These are phyloP conservation scores for Cuculus canorus DNA, from an alignment of 2,797 vertebrate species.

Conservation along the genomic window DNA sequence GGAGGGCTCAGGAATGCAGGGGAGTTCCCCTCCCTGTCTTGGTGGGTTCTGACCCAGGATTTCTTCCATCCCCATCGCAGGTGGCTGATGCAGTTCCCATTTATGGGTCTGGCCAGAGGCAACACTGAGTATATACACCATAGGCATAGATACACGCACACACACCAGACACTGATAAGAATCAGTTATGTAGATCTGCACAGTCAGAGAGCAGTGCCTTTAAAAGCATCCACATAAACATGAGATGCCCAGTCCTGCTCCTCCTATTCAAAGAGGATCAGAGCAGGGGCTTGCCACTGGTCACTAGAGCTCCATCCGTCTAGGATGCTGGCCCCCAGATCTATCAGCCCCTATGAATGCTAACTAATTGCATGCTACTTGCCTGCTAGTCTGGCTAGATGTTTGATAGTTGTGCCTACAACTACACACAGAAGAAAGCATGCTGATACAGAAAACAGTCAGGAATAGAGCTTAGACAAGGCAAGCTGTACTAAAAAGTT, in stretches of 20 bases:
- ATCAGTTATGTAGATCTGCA: too few species aligned
- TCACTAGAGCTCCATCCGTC: too few species aligned
- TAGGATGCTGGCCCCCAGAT: too few species aligned
- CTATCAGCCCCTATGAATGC: too few species aligned
- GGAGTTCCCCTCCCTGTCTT: neutral
- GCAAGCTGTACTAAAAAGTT: neutral
- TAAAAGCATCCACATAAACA: too few species aligned
- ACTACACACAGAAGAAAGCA: neutral
- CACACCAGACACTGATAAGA: too few species aligned
- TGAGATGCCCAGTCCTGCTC: too few species aligned
- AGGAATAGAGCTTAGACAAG: neutral
- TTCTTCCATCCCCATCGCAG: neutral
- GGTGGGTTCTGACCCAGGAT: neutral
- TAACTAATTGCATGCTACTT: too few species aligned
- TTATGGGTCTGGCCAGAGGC: neutral
- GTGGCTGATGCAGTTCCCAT: neutral
- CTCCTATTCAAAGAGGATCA: too few species aligned
- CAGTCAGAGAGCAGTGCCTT: too few species aligned
- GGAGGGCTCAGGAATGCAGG: neutral
- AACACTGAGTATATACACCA: accelerated
- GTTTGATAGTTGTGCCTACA: accelerated
- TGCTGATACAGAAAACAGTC: accelerated
- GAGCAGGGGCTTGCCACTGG: too few species aligned
- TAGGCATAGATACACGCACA: neutral
- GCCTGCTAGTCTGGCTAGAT: too few species aligned